These are phyloP conservation scores for Calephelis virginiensis DNA, from an alignment of 1,140 invertebrate species.

Conservation along the genomic window DNA sequence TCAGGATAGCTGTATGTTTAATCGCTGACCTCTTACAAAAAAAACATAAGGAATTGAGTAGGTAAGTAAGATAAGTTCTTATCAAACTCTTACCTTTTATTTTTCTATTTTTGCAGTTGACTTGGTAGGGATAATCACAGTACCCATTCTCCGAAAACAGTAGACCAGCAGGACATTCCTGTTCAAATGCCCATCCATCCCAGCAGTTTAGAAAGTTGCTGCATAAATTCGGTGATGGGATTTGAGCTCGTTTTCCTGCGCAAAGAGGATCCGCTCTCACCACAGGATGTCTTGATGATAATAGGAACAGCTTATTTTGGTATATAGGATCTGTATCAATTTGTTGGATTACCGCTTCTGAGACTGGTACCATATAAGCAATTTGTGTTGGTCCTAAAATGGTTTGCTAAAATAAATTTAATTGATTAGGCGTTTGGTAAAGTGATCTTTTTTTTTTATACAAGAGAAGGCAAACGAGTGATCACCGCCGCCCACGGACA, in stretches of 20 bases:
- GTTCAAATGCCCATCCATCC: conserved; percentile 83
- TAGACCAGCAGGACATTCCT: conserved; percentile 81
- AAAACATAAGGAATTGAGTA: not conserved
- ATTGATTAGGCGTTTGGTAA: conserved; percentile 6
- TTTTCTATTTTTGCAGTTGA: conserved; percentile 80
- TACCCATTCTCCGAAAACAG: conserved; percentile 81
- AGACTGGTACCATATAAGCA: conserved; percentile 62
- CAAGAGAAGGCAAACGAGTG: too few species aligned
- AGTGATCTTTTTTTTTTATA: not conserved
- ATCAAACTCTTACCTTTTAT: conserved; percentile 46
- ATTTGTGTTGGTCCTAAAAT: conserved; percentile 38
- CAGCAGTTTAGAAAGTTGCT: conserved; percentile 85
- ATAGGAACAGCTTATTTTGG: conserved; percentile 54
- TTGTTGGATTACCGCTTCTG: conserved; percentile 56
- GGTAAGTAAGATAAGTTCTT: not conserved
- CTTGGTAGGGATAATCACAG: conserved; percentile 83
- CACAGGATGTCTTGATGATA: conserved; percentile 43
- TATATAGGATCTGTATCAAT: conserved; percentile 55
- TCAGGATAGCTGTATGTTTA: too few species aligned
- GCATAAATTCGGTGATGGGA: conserved; percentile 80
- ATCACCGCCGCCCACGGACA: too few species aligned
- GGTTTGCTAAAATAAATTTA: conserved; percentile 40
- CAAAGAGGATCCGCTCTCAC: conserved; percentile 52
- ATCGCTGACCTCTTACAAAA: too few species aligned
- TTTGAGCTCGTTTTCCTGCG: conserved; percentile 77